Base-by-base conservation (phyloP, 2,797 vertebrate species). In the Pantherophis alleghaniensis region DNA sequence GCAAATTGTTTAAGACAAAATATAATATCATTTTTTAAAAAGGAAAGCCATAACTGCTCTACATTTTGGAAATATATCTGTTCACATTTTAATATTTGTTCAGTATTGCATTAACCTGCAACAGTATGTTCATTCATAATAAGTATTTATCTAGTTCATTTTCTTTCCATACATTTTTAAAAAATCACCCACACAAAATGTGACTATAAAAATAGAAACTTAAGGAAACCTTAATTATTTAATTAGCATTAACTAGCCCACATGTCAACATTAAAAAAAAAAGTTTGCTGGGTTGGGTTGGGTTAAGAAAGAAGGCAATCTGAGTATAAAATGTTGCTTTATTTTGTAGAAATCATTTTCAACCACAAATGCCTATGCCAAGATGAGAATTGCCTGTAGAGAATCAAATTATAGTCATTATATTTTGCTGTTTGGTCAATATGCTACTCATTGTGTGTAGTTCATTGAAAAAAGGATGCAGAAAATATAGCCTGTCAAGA, bases 141-240 rank as follows among this genome's bases (percentile, higher is more conserved):
- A 0, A 26, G 3, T 28, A 5, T 55, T 59, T 89, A 89, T 86
- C 1, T 32, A 0, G 0, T 32, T 13, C 28, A 14, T 66, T 53
- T 63, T 66, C 0, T 5, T 63, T 63, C 60, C 91, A 95, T 89
- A 92, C 55, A 79, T 42, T 69, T 89, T 13, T 69, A 7, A 61
- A 47, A 1, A 59, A 89, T 42, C 4, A 5, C 0, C 0, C 32
- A 69, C 10, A 47, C 37, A 53, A 51, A 79, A 42, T 55, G 7
- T 42, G 9, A 63, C 28, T 28, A 51, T 14, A 63, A 22, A 74
- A 47, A n/a, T 13, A 37, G 47, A 51, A 90, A 3, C 2, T 63
- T 18, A 61, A 14, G 60, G 28, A 89, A 32, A 5, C 26, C 7
- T 51, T 18, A 24, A 53, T 13, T 57, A 53, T 26, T 59, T 90